Base-by-base conservation (phyloP, 1,140 invertebrate species). In the Triops cancriformis region DNA sequence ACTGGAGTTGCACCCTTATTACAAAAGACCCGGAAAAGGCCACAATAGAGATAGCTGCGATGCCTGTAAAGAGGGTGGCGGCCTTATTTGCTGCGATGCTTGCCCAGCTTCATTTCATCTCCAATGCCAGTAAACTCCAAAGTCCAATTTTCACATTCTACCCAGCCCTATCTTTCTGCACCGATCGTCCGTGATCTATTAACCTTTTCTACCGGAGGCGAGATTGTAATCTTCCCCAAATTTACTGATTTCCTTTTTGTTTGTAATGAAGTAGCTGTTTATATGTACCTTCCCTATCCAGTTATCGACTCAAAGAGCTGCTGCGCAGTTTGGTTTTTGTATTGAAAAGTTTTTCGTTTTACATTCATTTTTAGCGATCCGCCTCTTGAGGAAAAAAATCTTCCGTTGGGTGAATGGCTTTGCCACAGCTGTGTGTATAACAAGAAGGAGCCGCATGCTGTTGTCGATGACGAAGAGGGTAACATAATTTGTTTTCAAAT, bases 101-200 rank as follows among this genome's bases (percentile, higher is more conserved):
- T 98, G 96, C 83, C 95, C 95, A 43, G 93, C 94, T 43, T 95
- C 95, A 43, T 98, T 98, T 86, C 96, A 98, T 86, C 87, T 97
- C 73, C 89, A 91, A 75, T 98, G 96, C 89, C 94, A 97, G 94
- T 96, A 86, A 73, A 5, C 14, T 75, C 12, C 73, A n/a, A 64
- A 42, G 31, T 37, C 31, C 7, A 37, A 37, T 37, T 37, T 37
- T 37, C 31, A 37, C 31, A 37, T 37, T 7, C 31, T 37, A 37
- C 31, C 31, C 2, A 37, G 2, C 31, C 31, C 31, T 37, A 37
- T 37, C n/a, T 37, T 37, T 7, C 31, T 4, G 2, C 7, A 4
- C 31, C 31, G 2, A 37, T 37, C 31, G 2, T 37, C 31, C 31
- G 31, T 7, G 2, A 37, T 18, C 12, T 18, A 43, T 31, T 14